Evolutionary conservation across 2,888 invertebrate species (phyloP).

Genomic region (Azorinus chamasolen): DNA sequence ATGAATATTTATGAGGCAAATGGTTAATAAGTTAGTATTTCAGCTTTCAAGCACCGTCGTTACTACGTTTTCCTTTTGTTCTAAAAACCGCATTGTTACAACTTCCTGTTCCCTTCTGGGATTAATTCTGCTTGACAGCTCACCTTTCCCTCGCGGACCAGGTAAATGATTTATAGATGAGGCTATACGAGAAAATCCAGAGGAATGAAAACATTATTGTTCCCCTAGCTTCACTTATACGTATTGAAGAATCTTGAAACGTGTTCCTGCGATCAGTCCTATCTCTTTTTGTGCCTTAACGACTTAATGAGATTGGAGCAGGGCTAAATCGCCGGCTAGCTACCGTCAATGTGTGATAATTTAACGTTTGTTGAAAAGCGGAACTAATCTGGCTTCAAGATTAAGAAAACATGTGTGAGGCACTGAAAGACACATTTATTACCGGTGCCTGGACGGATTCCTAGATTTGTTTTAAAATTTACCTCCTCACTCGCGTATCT

Average conservation of each 20-base stretch:
- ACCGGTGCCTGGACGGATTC: conserved; percentile 1
- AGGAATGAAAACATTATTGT: conserved; percentile 61
- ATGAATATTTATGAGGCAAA: no score
- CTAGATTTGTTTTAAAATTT: no score
- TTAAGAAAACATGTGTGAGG: conserved; percentile 50
- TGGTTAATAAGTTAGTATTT: no score
- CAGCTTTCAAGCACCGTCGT: no score
- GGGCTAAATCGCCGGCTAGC: conserved; percentile 34
- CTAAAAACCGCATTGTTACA: no score
- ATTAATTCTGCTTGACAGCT: no score
- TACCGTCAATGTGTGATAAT: conserved; percentile 42
- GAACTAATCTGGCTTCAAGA: conserved; percentile 59
- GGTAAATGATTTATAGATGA: conserved; percentile 44
- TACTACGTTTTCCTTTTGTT: background rate
- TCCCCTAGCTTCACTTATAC: conserved; percentile 32
- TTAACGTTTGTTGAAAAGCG: conserved; percentile 51
- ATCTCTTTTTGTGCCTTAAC: conserved; percentile 45
- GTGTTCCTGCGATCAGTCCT: conserved; percentile 46
- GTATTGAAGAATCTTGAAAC: conserved; percentile 30
- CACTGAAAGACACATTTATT: conserved; percentile 58
- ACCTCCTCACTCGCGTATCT: background rate
- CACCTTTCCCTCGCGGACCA: background rate
- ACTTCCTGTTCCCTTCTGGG: background rate
- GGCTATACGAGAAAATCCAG: conserved; percentile 21
- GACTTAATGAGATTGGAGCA: conserved; percentile 33